Percentiles rank a stretch among this genome's conserved stretches.
Conservation (phyloP, 2,888 invertebrate genomes). For the Troides helena region DNA sequence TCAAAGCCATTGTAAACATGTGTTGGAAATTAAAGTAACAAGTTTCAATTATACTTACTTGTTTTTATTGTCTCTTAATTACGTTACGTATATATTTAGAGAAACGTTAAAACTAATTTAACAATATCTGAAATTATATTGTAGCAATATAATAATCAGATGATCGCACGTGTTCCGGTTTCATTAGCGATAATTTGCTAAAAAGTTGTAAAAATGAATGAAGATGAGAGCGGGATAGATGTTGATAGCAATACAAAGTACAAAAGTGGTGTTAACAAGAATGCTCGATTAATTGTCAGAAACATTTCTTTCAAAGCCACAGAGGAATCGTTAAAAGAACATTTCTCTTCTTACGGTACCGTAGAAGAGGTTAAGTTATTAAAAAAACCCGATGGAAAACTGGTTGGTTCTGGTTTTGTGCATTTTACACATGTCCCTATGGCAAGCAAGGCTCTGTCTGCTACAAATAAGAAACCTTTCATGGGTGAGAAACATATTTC, state of each 20-base stretch:
- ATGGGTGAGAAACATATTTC: conserved; percentile 59
- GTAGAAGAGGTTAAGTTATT: conserved; percentile 87
- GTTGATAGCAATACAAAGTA: conserved; percentile 39
- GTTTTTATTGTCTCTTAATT: not conserved
- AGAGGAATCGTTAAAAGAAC: conserved; percentile 83
- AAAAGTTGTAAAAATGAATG: conserved; percentile 27
- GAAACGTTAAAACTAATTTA: not conserved
- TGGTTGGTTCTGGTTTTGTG: conserved; percentile 94
- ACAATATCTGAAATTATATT: not conserved
- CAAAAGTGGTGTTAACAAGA: conserved; percentile 56
- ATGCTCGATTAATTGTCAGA: conserved; percentile 83
- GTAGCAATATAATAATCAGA: not conserved
- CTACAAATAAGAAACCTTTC: conserved; percentile 84
- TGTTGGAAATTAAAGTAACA: not conserved
- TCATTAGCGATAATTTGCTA: not conserved
- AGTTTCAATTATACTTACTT: not conserved
- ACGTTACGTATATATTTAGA: not conserved
- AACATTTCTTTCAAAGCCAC: conserved; percentile 88
- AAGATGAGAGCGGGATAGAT: conserved; percentile 22
- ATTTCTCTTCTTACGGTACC: conserved; percentile 87
- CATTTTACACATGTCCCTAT: conserved; percentile 88
- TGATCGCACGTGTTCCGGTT: not conserved
- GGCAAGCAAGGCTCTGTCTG: conserved; percentile 88
- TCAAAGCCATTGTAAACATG: not conserved
- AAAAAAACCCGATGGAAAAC: conserved; percentile 86